Evolutionary conservation across 92 coral and sea anemone species (phyloP), one percentile per base, ranked within the genome.

Genomic region (Siderastrea siderea): DNA sequence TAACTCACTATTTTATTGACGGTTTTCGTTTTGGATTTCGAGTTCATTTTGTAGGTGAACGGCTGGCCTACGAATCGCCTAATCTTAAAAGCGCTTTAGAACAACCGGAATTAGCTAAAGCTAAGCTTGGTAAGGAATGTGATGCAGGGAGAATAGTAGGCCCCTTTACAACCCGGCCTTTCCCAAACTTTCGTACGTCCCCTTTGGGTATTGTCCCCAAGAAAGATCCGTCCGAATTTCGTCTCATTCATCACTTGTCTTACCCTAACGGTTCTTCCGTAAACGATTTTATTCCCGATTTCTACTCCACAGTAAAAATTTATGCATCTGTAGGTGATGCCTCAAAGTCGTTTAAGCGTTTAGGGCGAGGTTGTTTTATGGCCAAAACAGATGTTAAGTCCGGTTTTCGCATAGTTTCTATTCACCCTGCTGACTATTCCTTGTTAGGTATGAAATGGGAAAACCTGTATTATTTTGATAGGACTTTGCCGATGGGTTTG

Each of bases 271-370:
- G 90, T 2, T 26, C 46, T 17, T 84, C 93, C 3, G 79, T 72
- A 45, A 88, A 88, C 50, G 84, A 88, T 54, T 77, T 85, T 43
- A 88, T 68, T 46, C 73, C 73, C 15, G 48, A 68, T 10, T 44
- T 38, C 43, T 46, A 50, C 44, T 68, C 53, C 12, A 43, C 75
- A 47, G 75, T 71, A 11, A 51, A 59, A 3, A n/a, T n/a, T n/a
- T 90, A 90, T 74, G 83, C 93, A 45, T 86, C 93, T 3, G 38
- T 86, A 45, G 13, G 68, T 14, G 82, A 90, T 65, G 90, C 86
- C 5, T 55, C 65, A 12, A 17, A 58, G 5, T 3, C 75, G 4
- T 68, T 89, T 8, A 89, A 83, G 38, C 63, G n/a, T 1, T 51
- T 48, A 1, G 90, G 93, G 44, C 16, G 47, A 6, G 76, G 81